phyloP scores from a whole-genome alignment of 2,797 vertebrate species.

The Valencia hispanica region DNA sequence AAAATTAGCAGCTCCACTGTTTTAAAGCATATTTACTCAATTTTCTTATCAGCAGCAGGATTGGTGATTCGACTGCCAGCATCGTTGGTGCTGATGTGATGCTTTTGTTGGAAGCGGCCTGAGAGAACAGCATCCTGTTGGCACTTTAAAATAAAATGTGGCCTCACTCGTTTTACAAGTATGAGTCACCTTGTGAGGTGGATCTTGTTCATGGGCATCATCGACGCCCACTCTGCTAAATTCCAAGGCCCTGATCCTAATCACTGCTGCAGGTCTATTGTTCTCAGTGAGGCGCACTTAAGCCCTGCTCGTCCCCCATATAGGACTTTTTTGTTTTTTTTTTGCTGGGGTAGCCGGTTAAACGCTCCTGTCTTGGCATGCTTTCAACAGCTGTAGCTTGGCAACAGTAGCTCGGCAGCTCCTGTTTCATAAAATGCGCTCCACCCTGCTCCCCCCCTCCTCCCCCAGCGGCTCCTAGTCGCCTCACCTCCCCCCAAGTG shows the following conservation, averaged over 20 bases:
- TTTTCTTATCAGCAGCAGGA: neutral
- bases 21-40: neutral
- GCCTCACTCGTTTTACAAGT: neutral
- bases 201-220: slow-evolving; percentile 3
- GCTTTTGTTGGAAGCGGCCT: neutral
- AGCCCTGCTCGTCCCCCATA: slow-evolving; percentile 74
- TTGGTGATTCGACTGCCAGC: slow-evolving; percentile 1
- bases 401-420: slow-evolving; percentile 73
- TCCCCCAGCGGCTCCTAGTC: slow-evolving; percentile 34
- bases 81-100: neutral
- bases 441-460: slow-evolving; percentile 1
- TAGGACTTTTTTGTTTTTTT: slow-evolving; percentile 29
- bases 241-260: slow-evolving; percentile 36
- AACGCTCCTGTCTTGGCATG: slow-evolving; percentile 85
- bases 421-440: slow-evolving; percentile 73
- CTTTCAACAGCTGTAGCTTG: slow-evolving; percentile 86
- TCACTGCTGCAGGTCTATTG: slow-evolving; percentile 70
- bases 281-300: slow-evolving; percentile 90
- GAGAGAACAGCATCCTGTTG: neutral
- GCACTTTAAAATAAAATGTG: neutral
- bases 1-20: neutral
- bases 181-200: slow-evolving; percentile 49
- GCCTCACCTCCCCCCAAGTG: slow-evolving; percentile 43
- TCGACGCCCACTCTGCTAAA: slow-evolving; percentile 17
- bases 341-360: slow-evolving; percentile 21